Conservation (phyloP, 2,888 invertebrate species). For the Autographa gamma region DNA sequence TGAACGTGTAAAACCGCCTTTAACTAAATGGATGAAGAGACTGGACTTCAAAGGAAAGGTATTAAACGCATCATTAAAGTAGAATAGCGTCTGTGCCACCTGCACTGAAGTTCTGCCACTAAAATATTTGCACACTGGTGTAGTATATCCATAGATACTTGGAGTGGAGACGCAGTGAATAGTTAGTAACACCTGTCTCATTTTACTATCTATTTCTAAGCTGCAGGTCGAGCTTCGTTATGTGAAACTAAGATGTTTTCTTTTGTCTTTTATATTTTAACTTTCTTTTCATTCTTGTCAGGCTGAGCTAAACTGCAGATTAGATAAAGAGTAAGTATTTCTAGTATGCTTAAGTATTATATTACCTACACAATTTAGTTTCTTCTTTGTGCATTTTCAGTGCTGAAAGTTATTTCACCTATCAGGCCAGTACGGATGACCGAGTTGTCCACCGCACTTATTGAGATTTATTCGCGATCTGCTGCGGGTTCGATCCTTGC, state of each 20-base stretch:
- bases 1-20: conserved; percentile 33
- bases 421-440: too few relatives aligned
- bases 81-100: conserved; percentile 55
- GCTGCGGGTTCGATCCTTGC: too few relatives aligned
- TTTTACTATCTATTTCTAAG: neutral
- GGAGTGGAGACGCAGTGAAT: conserved; percentile 3
- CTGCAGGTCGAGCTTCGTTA: neutral
- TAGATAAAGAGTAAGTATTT: too few relatives aligned
- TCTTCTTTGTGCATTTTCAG: too few relatives aligned
- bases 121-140: conserved; percentile 33
- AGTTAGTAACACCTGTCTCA: conserved; percentile 16
- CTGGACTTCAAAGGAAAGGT: conserved; percentile 64
- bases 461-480: too few relatives aligned
- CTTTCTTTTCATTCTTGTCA: too few relatives aligned
- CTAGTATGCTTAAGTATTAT: too few relatives aligned
- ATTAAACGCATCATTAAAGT: conserved; percentile 64
- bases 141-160: neutral
- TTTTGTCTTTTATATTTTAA: neutral
- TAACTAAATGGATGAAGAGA: conserved; percentile 43
- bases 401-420: too few relatives aligned
- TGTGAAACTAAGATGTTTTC: neutral
- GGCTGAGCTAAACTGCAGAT: too few relatives aligned
- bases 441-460: too few relatives aligned
- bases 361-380: too few relatives aligned
- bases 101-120: conserved; percentile 36